These are phyloP conservation scores for Clarias platycephalus DNA, from an alignment of 2,797 vertebrate species.

Conservation along the genomic window DNA sequence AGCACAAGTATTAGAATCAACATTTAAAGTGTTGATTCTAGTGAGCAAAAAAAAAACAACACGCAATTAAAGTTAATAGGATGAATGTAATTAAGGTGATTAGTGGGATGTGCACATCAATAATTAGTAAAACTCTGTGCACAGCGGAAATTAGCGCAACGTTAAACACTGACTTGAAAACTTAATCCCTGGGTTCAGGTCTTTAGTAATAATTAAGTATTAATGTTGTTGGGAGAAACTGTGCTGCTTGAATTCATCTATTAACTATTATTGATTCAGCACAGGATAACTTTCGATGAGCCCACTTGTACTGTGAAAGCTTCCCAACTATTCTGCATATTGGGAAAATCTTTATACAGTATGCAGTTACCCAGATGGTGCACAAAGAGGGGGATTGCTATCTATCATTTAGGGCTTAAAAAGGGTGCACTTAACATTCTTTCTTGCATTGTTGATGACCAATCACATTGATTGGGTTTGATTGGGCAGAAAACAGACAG, in stretches of 20 bases:
- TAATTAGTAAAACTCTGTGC: neutral
- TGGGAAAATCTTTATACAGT: constrained; percentile 19
- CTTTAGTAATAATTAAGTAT: constrained; percentile 1
- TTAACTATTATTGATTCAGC: constrained; percentile 9
- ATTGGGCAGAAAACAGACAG: neutral
- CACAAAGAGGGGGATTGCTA: too few species aligned
- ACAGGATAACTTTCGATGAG: constrained; percentile 10
- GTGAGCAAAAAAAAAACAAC: neutral
- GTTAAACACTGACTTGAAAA: constrained; percentile 2
- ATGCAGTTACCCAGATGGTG: neutral
- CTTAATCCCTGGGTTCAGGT: constrained; percentile 1
- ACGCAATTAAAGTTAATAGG: constrained; percentile 34
- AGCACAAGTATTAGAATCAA: neutral
- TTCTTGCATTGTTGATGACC: neutral
- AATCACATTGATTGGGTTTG: neutral
- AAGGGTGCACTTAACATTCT: neutral
- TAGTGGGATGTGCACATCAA: neutral
- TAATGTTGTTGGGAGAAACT: neutral
- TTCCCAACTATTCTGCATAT: neutral
- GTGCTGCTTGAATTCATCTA: neutral
- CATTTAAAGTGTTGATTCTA: neutral
- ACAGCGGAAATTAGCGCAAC: constrained; percentile 24
- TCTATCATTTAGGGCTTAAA: neutral
- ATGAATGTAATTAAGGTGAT: constrained; percentile 30
- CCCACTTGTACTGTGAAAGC: constrained; percentile 2